A percentile compares a stretch with the other conserved stretches of the same genome.
These are phyloP conservation scores for Otocyon megalotis DNA, from an alignment of 2,113 vertebrate genomes.

Conservation along the genomic window DNA sequence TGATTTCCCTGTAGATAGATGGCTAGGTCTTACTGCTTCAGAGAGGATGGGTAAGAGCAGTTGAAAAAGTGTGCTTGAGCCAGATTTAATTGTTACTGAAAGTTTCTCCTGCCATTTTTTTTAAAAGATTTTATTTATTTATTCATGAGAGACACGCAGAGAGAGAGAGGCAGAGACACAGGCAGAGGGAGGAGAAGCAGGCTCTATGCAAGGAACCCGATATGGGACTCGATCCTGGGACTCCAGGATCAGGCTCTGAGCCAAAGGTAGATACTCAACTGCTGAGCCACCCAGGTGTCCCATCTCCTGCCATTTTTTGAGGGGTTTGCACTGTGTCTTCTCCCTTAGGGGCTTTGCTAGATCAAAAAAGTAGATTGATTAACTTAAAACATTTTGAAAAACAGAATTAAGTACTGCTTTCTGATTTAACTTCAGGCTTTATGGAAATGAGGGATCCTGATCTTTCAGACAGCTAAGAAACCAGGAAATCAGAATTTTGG, in stretches of 20 bases:
- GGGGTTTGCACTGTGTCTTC: not conserved
- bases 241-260: no score
- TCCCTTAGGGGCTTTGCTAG: constrained; percentile 15
- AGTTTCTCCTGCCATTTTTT: not conserved
- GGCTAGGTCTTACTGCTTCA: not conserved
- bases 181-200: no score
- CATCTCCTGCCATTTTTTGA: not conserved
- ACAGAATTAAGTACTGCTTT: constrained; percentile 4
- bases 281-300: no score
- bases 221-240: no score
- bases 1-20: not conserved
- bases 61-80: not conserved
- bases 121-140: no score
- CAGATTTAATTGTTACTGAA: not conserved
- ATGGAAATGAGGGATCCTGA: not conserved
- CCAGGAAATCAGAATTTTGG: constrained; percentile 14
- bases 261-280: no score
- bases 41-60: not conserved
- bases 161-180: no score
- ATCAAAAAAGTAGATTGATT: constrained; percentile 1
- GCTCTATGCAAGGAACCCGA: no score
- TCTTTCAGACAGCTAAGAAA: constrained; percentile 38
- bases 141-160: no score
- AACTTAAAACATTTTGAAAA: constrained; percentile 25
- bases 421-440: constrained; percentile 51